Evolutionary conservation across 2,888 invertebrate species (phyloP).

Genomic region (Chymomyza procnemis): DNA sequence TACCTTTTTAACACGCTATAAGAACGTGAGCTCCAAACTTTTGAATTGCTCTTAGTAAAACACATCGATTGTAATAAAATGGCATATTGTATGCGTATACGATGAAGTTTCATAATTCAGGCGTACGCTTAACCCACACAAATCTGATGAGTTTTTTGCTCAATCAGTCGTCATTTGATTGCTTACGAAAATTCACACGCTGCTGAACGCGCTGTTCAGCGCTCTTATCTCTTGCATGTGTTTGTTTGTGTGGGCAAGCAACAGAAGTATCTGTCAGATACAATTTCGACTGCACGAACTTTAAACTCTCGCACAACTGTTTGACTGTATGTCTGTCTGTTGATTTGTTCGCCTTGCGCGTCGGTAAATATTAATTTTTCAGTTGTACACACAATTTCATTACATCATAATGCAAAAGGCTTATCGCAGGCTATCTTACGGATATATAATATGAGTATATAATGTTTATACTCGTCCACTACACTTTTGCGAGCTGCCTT

Average conservation of each 20-base stretch:
- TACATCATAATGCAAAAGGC: conserved; percentile 66
- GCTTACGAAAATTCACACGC: conserved; percentile 59
- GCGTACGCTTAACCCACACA: conserved; percentile 5
- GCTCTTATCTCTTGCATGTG: conserved; percentile 10
- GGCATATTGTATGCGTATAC: background rate
- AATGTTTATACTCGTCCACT: background rate
- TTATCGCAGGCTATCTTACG: conserved; percentile 55
- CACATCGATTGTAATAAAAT: background rate
- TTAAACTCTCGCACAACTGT: conserved; percentile 50
- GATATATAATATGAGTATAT: conserved; percentile 22
- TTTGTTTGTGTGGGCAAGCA: conserved; percentile 19
- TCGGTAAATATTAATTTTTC: conserved; percentile 61
- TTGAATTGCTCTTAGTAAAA: background rate
- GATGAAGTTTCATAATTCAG: background rate
- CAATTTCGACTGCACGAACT: conserved; percentile 55
- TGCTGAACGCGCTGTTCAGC: conserved; percentile 30
- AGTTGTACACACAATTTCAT: conserved; percentile 44
- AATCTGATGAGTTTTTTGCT: conserved; percentile 16
- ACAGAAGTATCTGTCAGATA: conserved; percentile 44
- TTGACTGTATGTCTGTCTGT: background rate
- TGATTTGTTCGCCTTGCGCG: conserved; percentile 25
- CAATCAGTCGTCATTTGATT: conserved; percentile 48
- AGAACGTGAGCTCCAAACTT: too few species aligned
- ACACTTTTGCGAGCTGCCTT: background rate
- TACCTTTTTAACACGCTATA: too few species aligned